Evolutionary conservation across 2,797 vertebrate genomes (phyloP).

Genomic region (Tinamus major): DNA sequence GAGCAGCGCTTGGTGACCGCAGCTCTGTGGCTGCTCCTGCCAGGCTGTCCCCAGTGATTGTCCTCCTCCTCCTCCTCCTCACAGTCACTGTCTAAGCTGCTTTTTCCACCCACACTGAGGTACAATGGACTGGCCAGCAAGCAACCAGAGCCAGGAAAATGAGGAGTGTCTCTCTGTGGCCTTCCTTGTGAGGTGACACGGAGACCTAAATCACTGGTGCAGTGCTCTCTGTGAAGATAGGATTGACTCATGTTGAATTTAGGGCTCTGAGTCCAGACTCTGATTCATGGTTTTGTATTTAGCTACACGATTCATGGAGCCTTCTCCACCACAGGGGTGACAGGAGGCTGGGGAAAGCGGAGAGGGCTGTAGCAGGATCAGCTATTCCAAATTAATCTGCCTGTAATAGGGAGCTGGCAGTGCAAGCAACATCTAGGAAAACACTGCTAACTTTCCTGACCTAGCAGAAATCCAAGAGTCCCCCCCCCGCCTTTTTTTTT

Average conservation of each 20-base stretch:
- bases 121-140: neutral
- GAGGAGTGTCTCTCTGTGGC: too few relatives aligned
- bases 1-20: neutral
- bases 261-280: too few relatives aligned
- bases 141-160: too few relatives aligned
- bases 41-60: neutral
- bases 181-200: too few relatives aligned
- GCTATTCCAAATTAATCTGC: neutral
- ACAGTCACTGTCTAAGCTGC: neutral
- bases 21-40: neutral
- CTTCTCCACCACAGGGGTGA: neutral
- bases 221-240: too few relatives aligned
- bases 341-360: neutral
- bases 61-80: neutral
- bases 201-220: too few relatives aligned
- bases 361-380: neutral
- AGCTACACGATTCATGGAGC: too few relatives aligned
- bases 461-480: neutral
- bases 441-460: neutral
- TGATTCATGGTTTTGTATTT: neutral
- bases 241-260: too few relatives aligned
- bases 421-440: neutral
- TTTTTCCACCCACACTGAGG: neutral
- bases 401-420: neutral
- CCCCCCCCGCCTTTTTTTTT: too few relatives aligned